A percentile compares a stretch with the other conserved stretches of the same genome.
These are phyloP conservation scores for Morone saxatilis DNA, from an alignment of 2,113 vertebrate species.

Conservation along the genomic window DNA sequence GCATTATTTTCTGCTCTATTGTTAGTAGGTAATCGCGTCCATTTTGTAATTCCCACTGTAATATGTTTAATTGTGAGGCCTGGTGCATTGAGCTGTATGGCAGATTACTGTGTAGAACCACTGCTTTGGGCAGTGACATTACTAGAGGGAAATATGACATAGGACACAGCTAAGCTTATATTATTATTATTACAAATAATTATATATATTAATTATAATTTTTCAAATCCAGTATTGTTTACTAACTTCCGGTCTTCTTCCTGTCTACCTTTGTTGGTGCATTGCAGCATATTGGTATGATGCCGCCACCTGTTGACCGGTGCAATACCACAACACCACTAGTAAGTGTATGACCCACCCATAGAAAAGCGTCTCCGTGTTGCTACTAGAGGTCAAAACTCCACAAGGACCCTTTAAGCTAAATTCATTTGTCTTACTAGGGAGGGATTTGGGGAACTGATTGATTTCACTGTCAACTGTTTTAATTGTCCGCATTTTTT, in stretches of 20 bases:
- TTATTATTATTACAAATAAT: neutral
- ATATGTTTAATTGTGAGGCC: conserved; percentile 11
- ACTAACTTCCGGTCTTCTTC: too few relatives aligned
- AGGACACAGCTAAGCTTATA: neutral
- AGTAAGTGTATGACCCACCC: too few relatives aligned
- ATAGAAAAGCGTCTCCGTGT: too few relatives aligned
- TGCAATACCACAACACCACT: too few relatives aligned
- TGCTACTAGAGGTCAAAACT: too few relatives aligned
- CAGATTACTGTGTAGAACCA: conserved; percentile 19
- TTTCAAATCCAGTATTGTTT: too few relatives aligned
- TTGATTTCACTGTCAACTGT: neutral
- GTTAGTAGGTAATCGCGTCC: conserved; percentile 1
- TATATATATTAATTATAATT: too few relatives aligned
- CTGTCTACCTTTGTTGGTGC: too few relatives aligned
- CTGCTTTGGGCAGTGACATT: neutral
- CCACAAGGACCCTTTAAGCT: neutral
- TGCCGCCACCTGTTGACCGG: too few relatives aligned
- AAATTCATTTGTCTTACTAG: neutral
- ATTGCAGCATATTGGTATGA: too few relatives aligned
- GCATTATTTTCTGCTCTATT: conserved; percentile 30
- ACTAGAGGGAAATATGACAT: neutral
- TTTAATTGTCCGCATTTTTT: neutral
- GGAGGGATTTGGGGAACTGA: neutral
- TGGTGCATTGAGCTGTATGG: neutral
- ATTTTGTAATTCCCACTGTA: conserved; percentile 6